A percentile compares a stretch with the other conserved stretches of the same genome.
Evolutionary conservation across 2,113 vertebrate genomes (phyloP).

Genomic region (Carettochelys insculpta): DNA sequence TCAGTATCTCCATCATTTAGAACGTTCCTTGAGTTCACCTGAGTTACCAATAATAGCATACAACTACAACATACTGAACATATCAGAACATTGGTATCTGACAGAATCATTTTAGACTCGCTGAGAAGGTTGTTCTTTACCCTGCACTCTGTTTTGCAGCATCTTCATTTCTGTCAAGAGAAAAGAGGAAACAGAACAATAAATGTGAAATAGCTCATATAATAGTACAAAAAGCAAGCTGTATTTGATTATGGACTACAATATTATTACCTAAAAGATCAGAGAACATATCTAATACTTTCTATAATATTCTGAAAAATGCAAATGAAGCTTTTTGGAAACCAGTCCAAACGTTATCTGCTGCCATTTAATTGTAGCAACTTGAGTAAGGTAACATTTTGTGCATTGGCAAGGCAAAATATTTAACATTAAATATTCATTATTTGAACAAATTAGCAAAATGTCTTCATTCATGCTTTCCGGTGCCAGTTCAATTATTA

Average conservation of each 20-base stretch:
- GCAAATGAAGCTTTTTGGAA: constrained; percentile 61
- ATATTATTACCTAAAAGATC: constrained; percentile 62
- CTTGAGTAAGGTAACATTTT: constrained; percentile 56
- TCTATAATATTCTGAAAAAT: constrained; percentile 63
- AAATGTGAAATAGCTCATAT: constrained; percentile 50
- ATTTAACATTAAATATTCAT: constrained; percentile 61
- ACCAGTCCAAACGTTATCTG: constrained; percentile 33
- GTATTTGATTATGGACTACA: constrained; percentile 55
- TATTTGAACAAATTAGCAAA: constrained; percentile 60
- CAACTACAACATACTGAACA: neutral
- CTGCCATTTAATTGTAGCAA: constrained; percentile 62
- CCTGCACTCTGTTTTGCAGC: neutral
- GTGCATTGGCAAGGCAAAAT: constrained; percentile 51
- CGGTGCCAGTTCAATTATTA: constrained; percentile 36
- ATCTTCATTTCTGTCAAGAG: constrained; percentile 15
- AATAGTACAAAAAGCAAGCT: constrained; percentile 56
- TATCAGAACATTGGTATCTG: neutral
- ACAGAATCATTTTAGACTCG: neutral
- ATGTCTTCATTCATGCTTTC: constrained; percentile 52
- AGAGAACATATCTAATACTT: constrained; percentile 54
- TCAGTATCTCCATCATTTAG: neutral
- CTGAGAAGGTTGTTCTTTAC: neutral
- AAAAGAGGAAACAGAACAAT: constrained; percentile 42
- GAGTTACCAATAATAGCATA: neutral
- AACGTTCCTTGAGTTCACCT: neutral